A percentile compares a stretch with the other conserved stretches of the same genome.
Conservation (phyloP, 2,113 vertebrate species). For the Lichenostomus cassidix region DNA sequence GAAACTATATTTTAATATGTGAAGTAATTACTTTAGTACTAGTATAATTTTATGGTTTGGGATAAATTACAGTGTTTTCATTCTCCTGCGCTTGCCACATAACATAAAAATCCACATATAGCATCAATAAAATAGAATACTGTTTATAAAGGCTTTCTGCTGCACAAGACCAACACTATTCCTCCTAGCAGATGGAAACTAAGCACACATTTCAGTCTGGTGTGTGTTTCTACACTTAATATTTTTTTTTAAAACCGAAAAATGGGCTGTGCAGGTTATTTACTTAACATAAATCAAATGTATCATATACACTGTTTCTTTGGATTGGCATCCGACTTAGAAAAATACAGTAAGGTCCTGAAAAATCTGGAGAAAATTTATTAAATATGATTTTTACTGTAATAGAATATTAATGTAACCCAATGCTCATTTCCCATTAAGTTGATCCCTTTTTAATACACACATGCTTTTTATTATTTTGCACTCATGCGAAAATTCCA, state of each 20-base stretch:
- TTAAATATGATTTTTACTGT: slow-evolving; percentile 87
- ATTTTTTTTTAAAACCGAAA: slow-evolving; percentile 52
- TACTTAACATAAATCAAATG: slow-evolving; percentile 82
- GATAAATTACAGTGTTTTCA: slow-evolving; percentile 50
- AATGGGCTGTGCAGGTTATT: slow-evolving; percentile 72
- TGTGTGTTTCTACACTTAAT: slow-evolving; percentile 76
- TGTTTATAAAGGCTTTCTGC: slow-evolving; percentile 73
- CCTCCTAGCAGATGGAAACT: slow-evolving; percentile 60
- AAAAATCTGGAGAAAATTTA: slow-evolving; percentile 79
- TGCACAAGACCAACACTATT: slow-evolving; percentile 70
- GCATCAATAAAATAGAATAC: slow-evolving; percentile 71
- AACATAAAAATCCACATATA: slow-evolving; percentile 64
- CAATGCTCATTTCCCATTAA: slow-evolving; percentile 84
- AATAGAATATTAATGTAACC: slow-evolving; percentile 86
- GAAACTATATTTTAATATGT: slow-evolving; percentile 34
- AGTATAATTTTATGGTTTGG: slow-evolving; percentile 49
- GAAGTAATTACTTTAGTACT: slow-evolving; percentile 62
- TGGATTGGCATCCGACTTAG: slow-evolving; percentile 75
- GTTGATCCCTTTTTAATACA: slow-evolving; percentile 79
- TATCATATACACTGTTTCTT: slow-evolving; percentile 74
- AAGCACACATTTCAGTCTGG: slow-evolving; percentile 58
- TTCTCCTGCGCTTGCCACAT: slow-evolving; percentile 47
- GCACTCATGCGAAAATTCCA: slow-evolving; percentile 84
- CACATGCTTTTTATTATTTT: slow-evolving; percentile 90
- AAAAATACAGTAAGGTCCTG: slow-evolving; percentile 77